Base-by-base conservation (phyloP, 2,888 invertebrate species). In the Drosophila melanosoma region DNA sequence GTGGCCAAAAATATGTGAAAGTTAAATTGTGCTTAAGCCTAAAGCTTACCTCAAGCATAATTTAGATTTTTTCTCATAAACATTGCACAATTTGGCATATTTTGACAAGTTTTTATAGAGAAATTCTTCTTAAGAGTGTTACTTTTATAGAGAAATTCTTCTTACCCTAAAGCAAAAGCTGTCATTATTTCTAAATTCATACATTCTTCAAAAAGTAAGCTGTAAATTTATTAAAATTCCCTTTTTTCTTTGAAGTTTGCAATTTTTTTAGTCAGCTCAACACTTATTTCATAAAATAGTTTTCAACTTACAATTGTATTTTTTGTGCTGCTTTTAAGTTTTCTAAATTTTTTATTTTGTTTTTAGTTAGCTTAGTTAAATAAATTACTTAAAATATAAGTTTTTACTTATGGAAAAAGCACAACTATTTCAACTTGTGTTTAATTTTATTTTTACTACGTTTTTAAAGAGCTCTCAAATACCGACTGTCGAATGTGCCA, bases 391-490 rank as follows among this genome's bases (percentile, higher is more conserved):
- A 20, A 45, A 45, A 12, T 42, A 1, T 26, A 23, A 23, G 10
- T 54, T n/a, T 8, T 12, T 2, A 11, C 12, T 26, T 12, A 11
- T 12, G 0, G 35, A 51, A 23, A 64, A 74, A 8, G 10, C 10
- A 51, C 58, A 64, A 6, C n/a, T 15, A 20, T 23, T 58, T 35
- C 56, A 62, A 20, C 26, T 45, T 68, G 5, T 10, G 10, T 1
- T 40, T 33, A 1, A n/a, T 2, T 20, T 5, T 23, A 17, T 49
- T 49, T 81, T 64, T 32, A 20, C 29, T 52, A 54, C 69, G 40
- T 3, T 29, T 29, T 29, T 48, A 26, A 58, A 68, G 36, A 57
- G 53, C 59, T 49, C 78, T 56, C 54, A 67, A 81, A 81, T 75
- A 26, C 8, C 23, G 10, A 17, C 7, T 56, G 36, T 26, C 23